Conservation (phyloP, 2,888 invertebrate species). For the Drosophila monieri region DNA sequence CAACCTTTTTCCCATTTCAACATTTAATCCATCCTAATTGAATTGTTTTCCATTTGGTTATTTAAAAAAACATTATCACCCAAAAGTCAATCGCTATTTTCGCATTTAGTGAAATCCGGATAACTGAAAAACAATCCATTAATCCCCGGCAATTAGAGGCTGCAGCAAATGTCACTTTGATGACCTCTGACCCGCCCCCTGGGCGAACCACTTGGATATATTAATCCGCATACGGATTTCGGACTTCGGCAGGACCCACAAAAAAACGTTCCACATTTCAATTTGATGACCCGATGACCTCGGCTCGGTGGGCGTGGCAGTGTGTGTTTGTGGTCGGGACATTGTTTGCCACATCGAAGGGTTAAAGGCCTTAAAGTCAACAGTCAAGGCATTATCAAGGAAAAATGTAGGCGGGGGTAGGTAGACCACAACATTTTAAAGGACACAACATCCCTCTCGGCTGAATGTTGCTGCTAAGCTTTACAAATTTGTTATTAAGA, state of each 20-base stretch:
- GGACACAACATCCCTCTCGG: slow-evolving; percentile 15
- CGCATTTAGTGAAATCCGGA: slow-evolving; percentile 41
- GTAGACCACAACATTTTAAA: slow-evolving; percentile 18
- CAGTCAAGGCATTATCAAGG: slow-evolving; percentile 48
- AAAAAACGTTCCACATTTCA: slow-evolving; percentile 48
- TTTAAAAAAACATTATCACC: slow-evolving; percentile 44
- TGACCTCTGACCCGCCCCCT: slow-evolving; percentile 38
- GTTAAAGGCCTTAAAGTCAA: slow-evolving; percentile 67
- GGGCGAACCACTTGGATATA: slow-evolving; percentile 16
- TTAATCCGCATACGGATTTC: slow-evolving; percentile 39
- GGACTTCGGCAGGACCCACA: slow-evolving; percentile 25
- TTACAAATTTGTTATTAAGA: slow-evolving; percentile 67
- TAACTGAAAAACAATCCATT: slow-evolving; percentile 46
- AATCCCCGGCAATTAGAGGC: slow-evolving; percentile 62
- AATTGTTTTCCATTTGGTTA: neutral
- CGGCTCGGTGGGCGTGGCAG: slow-evolving; percentile 22
- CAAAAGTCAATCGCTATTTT: slow-evolving; percentile 44
- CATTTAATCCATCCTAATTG: neutral
- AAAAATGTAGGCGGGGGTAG: neutral
- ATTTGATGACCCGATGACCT: slow-evolving; percentile 72
- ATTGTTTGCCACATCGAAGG: slow-evolving; percentile 51
- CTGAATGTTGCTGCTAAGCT: slow-evolving; percentile 53
- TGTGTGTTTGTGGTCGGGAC: slow-evolving; percentile 18
- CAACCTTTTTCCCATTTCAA: neutral
- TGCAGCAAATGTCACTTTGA: slow-evolving; percentile 61